Conservation (phyloP, 2,888 invertebrate species). For the Aporophyla lueneburgensis region DNA sequence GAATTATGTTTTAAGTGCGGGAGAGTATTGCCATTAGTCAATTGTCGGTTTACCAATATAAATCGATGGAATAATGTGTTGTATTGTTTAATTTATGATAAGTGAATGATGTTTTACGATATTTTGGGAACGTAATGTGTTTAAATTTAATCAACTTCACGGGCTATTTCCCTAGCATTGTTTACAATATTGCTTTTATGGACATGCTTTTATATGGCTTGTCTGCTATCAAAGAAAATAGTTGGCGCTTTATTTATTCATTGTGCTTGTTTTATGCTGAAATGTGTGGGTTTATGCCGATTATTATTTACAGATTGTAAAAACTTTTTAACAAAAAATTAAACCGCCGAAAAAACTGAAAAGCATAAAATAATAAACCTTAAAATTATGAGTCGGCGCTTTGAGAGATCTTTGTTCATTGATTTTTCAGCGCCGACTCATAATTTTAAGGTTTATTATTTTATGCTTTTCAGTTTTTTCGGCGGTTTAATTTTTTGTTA, state of each 20-base stretch:
- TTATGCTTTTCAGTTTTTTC: too few species aligned
- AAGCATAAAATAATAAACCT: too few species aligned
- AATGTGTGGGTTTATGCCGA: neutral
- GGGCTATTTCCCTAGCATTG: slow-evolving; percentile 27
- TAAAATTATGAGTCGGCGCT: too few species aligned
- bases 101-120: slow-evolving; percentile 47
- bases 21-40: slow-evolving; percentile 34
- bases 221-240: neutral
- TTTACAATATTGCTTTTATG: slow-evolving; percentile 43
- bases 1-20: neutral
- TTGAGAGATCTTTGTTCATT: too few species aligned
- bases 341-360: too few species aligned
- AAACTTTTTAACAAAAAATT: too few species aligned
- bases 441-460: too few species aligned
- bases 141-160: slow-evolving; percentile 42
- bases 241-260: slow-evolving; percentile 7
- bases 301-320: neutral
- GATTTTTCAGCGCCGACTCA: too few species aligned
- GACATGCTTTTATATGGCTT: slow-evolving; percentile 4
- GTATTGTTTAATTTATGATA: slow-evolving; percentile 47
- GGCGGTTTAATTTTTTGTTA: too few species aligned
- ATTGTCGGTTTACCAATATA: slow-evolving; percentile 21
- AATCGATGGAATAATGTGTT: slow-evolving; percentile 15
- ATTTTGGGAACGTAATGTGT: slow-evolving; percentile 24
- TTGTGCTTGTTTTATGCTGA: slow-evolving; percentile 6